These are phyloP conservation scores for Diloba caeruleocephala DNA, from an alignment of 2,888 invertebrate genomes.

Conservation along the genomic window DNA sequence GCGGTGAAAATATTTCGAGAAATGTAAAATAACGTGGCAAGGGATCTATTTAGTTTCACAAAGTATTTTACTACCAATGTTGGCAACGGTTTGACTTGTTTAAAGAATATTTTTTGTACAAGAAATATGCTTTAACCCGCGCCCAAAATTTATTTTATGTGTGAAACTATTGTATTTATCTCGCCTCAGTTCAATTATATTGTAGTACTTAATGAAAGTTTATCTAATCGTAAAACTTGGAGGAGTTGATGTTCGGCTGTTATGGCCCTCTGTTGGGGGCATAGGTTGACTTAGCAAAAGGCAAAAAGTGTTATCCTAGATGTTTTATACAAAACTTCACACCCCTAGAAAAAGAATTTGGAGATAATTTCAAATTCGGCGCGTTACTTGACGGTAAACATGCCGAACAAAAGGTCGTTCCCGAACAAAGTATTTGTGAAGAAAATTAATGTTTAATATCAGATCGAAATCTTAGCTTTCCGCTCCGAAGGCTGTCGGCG, in stretches of 20 bases:
- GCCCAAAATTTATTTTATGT: background rate
- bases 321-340: conserved; percentile 44
- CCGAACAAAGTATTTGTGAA: conserved; percentile 61
- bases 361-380: conserved; percentile 61
- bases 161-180: conserved; percentile 18
- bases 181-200: background rate
- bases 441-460: conserved; percentile 66
- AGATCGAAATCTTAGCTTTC: conserved; percentile 64
- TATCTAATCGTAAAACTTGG: conserved; percentile 15
- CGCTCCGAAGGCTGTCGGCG: conserved; percentile 42
- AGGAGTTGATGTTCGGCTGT: conserved; percentile 3
- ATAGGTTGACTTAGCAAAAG: conserved; percentile 24
- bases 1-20: conserved; percentile 48
- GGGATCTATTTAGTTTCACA: conserved; percentile 44
- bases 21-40: conserved; percentile 45
- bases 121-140: background rate
- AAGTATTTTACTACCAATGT: conserved; percentile 35
- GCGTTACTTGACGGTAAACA: conserved; percentile 57
- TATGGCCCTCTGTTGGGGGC: background rate
- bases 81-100: conserved; percentile 4
- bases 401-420: conserved; percentile 60
- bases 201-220: conserved; percentile 11
- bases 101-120: conserved; percentile 2
- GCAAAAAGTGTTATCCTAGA: conserved; percentile 31
- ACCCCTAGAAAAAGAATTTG: conserved; percentile 49